Evolutionary conservation across 2,797 vertebrate species (phyloP), one percentile per base, ranked within the genome.

Genomic region (Botia kubotai): DNA sequence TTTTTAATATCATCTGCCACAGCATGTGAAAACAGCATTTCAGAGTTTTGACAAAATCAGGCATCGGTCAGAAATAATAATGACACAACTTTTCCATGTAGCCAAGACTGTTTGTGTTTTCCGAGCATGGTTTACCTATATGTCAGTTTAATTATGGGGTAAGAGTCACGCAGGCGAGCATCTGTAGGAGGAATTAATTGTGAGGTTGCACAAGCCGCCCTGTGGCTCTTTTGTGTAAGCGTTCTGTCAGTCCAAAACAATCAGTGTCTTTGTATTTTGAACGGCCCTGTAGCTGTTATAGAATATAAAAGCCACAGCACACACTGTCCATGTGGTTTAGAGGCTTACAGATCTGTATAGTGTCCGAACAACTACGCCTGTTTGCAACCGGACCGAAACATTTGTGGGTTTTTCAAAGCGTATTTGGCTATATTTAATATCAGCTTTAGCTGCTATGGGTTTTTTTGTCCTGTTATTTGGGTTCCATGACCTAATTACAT

Each of bases 331-430:
- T 82, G 60, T 58, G 58, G 65, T 79, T 84, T 62, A 62, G 79
- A 89, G 87, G 68, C 50, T 71, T 80, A 81, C 55, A 82, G 57
- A 86, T 68, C 50, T 83, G 75, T 83, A 79, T 77, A 43, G 6
- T 43, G 39, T 53, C 36, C 29, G 72, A 48, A 50, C 39, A 50
- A 43, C n/a, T 33, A n/a, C 48, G 43, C 46, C 72, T 43, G 8
- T 13, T 12, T 23, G 50, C 58, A 75, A 72, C 26, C 2, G 1
- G 43, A 65, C 2, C 26, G 10, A 52, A 75, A 75, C 60, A 65
- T 26, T 57, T 29, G 10, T 46, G 65, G 36, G 33, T 21, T 57
- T 77, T 29, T 57, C 26, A 77, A 68, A 55, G 13, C 10, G 52
- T 14, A 57, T 57, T 6, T 33, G 43, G 17, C 43, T 77, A 57